Conservation (phyloP, 2,888 invertebrate species). For the Dicyrtoma fusca region DNA sequence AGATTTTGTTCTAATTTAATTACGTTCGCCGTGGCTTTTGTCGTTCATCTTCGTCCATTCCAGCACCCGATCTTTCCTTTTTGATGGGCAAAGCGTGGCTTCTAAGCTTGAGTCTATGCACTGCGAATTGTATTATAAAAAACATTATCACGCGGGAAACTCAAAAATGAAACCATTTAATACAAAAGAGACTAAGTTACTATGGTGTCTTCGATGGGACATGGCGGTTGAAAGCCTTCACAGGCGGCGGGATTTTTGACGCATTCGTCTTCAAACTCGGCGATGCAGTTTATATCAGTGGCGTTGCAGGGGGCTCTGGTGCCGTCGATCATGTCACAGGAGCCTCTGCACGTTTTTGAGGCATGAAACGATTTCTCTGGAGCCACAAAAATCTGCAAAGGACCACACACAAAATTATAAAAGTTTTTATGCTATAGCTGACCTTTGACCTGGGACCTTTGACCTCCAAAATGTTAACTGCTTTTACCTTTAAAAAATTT, state of each 20-base stretch:
- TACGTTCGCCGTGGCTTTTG: constrained; percentile 26
- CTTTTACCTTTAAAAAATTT: constrained; percentile 39
- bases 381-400: constrained; percentile 18
- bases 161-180: not conserved
- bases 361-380: constrained; percentile 21
- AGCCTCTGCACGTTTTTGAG: constrained; percentile 12
- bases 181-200: constrained; percentile 15
- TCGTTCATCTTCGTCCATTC: constrained; percentile 22
- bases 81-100: constrained; percentile 17
- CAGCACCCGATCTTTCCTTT: constrained; percentile 10
- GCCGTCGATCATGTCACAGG: constrained; percentile 31
- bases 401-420: not conserved
- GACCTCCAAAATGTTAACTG: not conserved
- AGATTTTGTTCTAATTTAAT: not conserved
- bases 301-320: constrained; percentile 16
- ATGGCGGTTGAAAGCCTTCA: constrained; percentile 20
- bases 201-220: constrained; percentile 22
- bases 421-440: not conserved
- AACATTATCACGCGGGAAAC: not conserved
- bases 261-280: constrained; percentile 25
- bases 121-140: not conserved
- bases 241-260: constrained; percentile 20
- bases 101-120: constrained; percentile 26
- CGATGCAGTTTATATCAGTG: constrained; percentile 6
- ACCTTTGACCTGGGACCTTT: not conserved